Percentiles rank a stretch among this genome's conserved stretches.
These are phyloP conservation scores for Acrobasis repandana DNA, from an alignment of 2,888 invertebrate genomes.

Conservation along the genomic window DNA sequence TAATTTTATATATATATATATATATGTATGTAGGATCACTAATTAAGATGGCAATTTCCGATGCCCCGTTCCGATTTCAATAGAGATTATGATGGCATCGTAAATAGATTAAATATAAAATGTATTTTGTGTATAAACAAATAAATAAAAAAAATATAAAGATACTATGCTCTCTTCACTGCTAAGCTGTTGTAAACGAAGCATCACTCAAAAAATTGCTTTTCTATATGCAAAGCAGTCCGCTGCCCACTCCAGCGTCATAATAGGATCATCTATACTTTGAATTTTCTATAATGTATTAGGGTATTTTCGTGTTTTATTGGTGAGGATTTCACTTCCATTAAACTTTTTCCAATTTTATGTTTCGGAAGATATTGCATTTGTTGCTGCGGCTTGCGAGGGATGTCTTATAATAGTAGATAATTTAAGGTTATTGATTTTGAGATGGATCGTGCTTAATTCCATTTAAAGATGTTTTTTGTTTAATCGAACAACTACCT, in stretches of 20 bases:
- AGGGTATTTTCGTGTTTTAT: constrained; percentile 75
- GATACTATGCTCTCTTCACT: too few relatives aligned
- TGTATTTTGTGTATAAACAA: too few relatives aligned
- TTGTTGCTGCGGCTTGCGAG: constrained; percentile 37
- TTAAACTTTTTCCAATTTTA: constrained; percentile 79
- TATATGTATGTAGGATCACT: too few relatives aligned
- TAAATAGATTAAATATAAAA: too few relatives aligned
- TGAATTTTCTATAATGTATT: constrained; percentile 70
- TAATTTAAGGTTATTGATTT: constrained; percentile 21
- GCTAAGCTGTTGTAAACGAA: constrained; percentile 24
- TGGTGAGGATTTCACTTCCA: constrained; percentile 69
- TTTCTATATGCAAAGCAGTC: constrained; percentile 69
- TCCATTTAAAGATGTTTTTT: too few relatives aligned
- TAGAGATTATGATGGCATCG: too few relatives aligned
- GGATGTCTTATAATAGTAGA: constrained; percentile 10
- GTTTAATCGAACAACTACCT: too few relatives aligned
- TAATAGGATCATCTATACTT: constrained; percentile 73
- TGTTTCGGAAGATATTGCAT: constrained; percentile 75
- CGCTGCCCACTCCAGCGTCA: constrained; percentile 58
- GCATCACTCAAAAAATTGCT: constrained; percentile 49
- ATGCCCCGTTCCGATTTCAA: too few relatives aligned
- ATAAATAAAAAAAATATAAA: too few relatives aligned
- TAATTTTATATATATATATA: too few relatives aligned
- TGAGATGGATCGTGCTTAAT: background rate
- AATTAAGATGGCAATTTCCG: too few relatives aligned